Conservation (phyloP, 1,140 invertebrate genomes). For the Drosophila nigromelanica region DNA sequence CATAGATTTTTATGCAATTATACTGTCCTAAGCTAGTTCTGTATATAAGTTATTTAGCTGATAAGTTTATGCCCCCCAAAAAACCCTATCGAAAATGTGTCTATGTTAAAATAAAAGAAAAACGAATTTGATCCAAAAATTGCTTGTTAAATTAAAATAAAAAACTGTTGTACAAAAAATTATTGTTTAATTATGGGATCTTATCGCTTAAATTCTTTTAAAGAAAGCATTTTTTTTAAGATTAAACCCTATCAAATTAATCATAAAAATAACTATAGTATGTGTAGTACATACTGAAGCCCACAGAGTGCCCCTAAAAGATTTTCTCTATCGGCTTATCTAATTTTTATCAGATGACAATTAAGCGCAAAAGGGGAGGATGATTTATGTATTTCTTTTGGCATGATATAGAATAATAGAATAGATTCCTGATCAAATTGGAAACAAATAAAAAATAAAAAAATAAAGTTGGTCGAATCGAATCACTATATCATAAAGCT, state of each 20-base stretch:
- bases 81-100: not conserved
- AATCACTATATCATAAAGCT: not conserved
- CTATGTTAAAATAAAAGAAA: slow-evolving; percentile 11
- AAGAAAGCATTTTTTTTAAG: not conserved
- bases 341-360: not conserved
- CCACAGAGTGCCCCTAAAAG: slow-evolving; percentile 4
- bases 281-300: not conserved
- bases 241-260: slow-evolving; percentile 20
- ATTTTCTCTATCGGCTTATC: not conserved
- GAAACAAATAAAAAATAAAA: no score
- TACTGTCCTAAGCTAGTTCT: slow-evolving; percentile 39
- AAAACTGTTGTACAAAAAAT: slow-evolving; percentile 21
- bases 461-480: not conserved
- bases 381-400: no score
- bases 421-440: no score
- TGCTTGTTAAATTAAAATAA: slow-evolving; percentile 49
- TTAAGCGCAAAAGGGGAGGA: not conserved
- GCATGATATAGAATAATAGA: no score
- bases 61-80: slow-evolving; percentile 19
- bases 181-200: not conserved
- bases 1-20: slow-evolving; percentile 30
- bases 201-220: not conserved
- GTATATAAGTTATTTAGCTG: slow-evolving; percentile 39
- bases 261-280: not conserved
- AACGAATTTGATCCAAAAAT: slow-evolving; percentile 44